Base-by-base conservation (phyloP, 2,888 invertebrate genomes). In the Podabrus alpinus region DNA sequence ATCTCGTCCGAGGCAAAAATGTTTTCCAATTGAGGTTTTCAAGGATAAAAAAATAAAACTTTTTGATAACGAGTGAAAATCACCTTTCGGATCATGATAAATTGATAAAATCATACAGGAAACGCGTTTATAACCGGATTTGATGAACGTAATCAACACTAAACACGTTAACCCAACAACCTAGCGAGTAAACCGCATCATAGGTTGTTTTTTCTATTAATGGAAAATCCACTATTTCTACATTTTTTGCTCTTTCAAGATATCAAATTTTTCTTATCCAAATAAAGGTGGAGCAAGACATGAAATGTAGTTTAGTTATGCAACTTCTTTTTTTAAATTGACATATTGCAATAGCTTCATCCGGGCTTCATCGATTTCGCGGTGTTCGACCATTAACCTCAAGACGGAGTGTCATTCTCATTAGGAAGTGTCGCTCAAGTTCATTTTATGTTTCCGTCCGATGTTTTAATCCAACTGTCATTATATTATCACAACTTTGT, bases 141-240 rank as follows among this genome's bases (percentile, higher is more conserved):
- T 15, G 59, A 59, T 69, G 59, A 61, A 45, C 66, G 73, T 73
- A 70, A 73, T 73, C 70, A 17, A 74, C 71, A 71, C 74, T 24
- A 66, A 59, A 29, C 66, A 69, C 75, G 72, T 70, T 72, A 75
- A 29, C 59, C 62, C 19, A 15, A 62, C 61, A 75, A 75, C 68
- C 61, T 45, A 66, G 66, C 75, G 68, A 75, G 67, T 72, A 66
- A 75, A 69, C 17, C 66, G 75, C 72, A 69, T 11, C 10, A 11
- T 61, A 17, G 69, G 29, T 72, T 70, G 72, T 59, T 66, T 62
- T 15, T 72, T 25, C 75, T 72, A 72, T 72, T 16, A 21, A 68
- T 72, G 75, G 75, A 66, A 70, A 75, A 72, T 24, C 24, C 60
- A 15, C 15, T 67, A 59, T 69, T 75, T 75, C 70, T 69, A 2